phyloP scores from a whole-genome alignment of 1,140 invertebrate species.

The Leptonema lineaticorne region DNA sequence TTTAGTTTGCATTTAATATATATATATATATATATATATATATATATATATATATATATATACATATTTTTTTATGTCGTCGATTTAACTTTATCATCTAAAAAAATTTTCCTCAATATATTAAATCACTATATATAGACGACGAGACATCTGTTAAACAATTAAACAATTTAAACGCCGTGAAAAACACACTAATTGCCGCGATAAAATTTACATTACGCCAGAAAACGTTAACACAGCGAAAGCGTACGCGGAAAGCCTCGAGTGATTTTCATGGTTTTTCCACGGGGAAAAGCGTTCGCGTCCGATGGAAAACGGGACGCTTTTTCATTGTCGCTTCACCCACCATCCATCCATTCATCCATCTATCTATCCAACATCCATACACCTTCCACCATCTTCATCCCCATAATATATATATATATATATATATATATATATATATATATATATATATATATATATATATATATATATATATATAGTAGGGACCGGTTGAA shows the following conservation, averaged over 20 bases:
- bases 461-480: too few relatives aligned
- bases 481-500: not conserved
- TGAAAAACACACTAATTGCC: not conserved
- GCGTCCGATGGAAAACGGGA: not conserved
- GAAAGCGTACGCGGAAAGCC: not conserved
- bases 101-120: too few relatives aligned
- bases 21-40: too few relatives aligned
- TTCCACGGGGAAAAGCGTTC: not conserved
- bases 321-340: not conserved
- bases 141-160: not conserved
- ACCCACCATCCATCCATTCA: not conserved
- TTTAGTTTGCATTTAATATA: too few relatives aligned
- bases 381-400: not conserved
- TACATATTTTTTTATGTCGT: too few relatives aligned
- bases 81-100: too few relatives aligned
- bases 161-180: not conserved
- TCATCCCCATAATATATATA: too few relatives aligned
- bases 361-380: not conserved
- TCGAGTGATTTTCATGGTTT: not conserved
- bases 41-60: too few relatives aligned
- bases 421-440: too few relatives aligned
- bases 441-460: too few relatives aligned
- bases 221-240: not conserved
- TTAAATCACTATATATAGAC: not conserved
- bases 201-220: conserved; percentile 10